Percentiles rank a stretch among this genome's conserved stretches.
Evolutionary conservation across 2,113 vertebrate species (phyloP).

Genomic region (Lonchura striata): DNA sequence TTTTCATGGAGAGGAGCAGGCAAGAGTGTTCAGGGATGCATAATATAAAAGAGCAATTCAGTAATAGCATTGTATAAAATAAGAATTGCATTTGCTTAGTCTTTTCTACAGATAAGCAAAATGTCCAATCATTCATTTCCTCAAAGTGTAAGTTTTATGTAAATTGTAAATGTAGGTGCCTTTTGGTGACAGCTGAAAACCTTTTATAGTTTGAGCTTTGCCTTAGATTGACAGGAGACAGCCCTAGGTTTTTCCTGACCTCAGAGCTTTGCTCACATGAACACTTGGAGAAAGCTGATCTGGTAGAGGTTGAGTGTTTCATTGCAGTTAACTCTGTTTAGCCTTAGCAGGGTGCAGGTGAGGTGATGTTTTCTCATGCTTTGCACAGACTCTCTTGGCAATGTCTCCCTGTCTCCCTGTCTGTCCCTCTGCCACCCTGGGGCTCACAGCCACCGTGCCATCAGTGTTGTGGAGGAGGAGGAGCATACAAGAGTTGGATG

Average conservation of each 20-base stretch:
- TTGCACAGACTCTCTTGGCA: accelerated
- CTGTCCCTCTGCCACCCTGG: background rate
- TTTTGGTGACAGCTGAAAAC: background rate
- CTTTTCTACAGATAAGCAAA: background rate
- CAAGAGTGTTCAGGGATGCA: accelerated
- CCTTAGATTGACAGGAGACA: background rate
- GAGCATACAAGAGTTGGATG: background rate
- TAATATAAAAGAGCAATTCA: background rate
- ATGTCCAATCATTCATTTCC: background rate
- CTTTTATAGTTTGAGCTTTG: background rate
- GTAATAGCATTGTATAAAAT: background rate
- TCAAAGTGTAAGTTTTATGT: background rate
- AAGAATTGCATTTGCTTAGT: background rate
- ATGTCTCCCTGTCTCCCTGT: accelerated
- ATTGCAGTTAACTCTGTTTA: background rate
- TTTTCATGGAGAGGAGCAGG: background rate
- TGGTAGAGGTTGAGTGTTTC: accelerated
- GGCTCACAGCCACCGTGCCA: accelerated
- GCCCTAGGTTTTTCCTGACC: background rate
- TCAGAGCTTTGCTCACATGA: background rate
- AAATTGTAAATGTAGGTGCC: background rate
- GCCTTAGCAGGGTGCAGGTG: background rate
- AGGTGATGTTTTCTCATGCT: accelerated
- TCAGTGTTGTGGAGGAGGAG: background rate
- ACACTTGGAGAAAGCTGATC: background rate